Base-by-base conservation (phyloP, 2,888 invertebrate genomes). In the Drosophila kokeensis region DNA sequence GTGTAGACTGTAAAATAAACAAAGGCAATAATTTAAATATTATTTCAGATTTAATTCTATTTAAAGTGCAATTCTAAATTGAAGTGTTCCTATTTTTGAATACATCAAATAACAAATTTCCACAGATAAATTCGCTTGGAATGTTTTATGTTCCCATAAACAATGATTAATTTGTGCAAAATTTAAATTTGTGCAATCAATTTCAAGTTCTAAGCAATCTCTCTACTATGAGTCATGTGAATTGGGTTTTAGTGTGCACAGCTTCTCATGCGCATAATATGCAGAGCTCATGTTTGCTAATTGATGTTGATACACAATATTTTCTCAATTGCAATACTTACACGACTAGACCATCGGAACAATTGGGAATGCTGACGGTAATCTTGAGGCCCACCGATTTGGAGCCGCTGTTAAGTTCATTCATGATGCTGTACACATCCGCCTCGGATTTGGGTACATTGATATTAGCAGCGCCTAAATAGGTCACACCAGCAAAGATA, bases 341-440 rank as follows among this genome's bases (percentile, higher is more conserved):
- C 98, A 98, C 96, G 52, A 99, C 98, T 70, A 96, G 95, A 65
- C 99, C 99, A 92, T 98, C 98, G 0, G 98, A 97, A 90, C 96
- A 97, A 79, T 96, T 96, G 6, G 99, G 99, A 82, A 99, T 97
- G 32, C 98, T 97, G 76, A 99, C 96, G 0, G 97, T 96, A 6
- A 99, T 97, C 89, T 97, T 97, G 62, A 99, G 97, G 8, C 97
- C 97, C 38, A 93, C 93, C 30, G 95, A 94, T 18, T 89, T 90
- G 78, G 95, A 95, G 64, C 97, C 97, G 53, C 88, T 92, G 92
- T 98, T 98, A 58, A 99, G 94, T 90, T 98, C 97, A 78, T 96
- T 95, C 97, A 99, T 99, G 92, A 98, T 98, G 61, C 97, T 95
- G 92, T 98, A 98, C 74, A 99, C 98, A 94, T 99, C 98, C 13